Base-by-base conservation (phyloP, 2,113 vertebrate genomes). In the Ardeotis arabs region DNA sequence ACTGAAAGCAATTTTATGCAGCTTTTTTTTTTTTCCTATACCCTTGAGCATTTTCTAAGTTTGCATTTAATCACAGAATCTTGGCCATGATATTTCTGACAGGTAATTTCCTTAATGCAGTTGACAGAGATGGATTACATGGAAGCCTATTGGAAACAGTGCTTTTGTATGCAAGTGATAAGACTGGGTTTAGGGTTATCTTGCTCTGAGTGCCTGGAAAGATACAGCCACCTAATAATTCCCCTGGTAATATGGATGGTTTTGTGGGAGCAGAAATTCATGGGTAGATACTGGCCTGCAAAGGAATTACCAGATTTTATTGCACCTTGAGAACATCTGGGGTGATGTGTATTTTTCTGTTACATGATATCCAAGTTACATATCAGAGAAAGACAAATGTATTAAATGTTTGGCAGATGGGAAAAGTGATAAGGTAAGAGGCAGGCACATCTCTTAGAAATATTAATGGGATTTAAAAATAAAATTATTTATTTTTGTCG, bases 21-120 rank as follows among this genome's bases (percentile, higher is more conserved):
- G 96, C 79, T 87, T 94, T 96, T 50, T 50, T 53, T 55, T 29
- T 91, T 97, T 97, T 96, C 82, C 94, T 90, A 89, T 97, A 97
- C 97, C 97, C 98, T 97, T 97, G 98, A 98, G 98, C 97, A 96
- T 98, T 98, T 98, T 95, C 95, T 87, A 97, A 94, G 81, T 98
- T 98, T 98, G 98, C 97, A 97, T 98, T 98, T 98, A 98, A 99
- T 99, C 98, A 98, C 97, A 92, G 96, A 96, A 98, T 98, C 98
- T 98, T 93, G 94, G 97, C 97, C 97, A 97, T 98, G 98, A 98
- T 98, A 96, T 96, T 98, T 98, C 94, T 99, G 98, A 99, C 98
- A 98, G 98, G 98, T 98, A 98, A 99, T 99, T 99, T 99, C 98
- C 98, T 98, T 98, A 98, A 98, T 98, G 98, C 97, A 31, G 96